phyloP scores from a whole-genome alignment of 2,888 invertebrate species.

The Mythimna albipuncta region DNA sequence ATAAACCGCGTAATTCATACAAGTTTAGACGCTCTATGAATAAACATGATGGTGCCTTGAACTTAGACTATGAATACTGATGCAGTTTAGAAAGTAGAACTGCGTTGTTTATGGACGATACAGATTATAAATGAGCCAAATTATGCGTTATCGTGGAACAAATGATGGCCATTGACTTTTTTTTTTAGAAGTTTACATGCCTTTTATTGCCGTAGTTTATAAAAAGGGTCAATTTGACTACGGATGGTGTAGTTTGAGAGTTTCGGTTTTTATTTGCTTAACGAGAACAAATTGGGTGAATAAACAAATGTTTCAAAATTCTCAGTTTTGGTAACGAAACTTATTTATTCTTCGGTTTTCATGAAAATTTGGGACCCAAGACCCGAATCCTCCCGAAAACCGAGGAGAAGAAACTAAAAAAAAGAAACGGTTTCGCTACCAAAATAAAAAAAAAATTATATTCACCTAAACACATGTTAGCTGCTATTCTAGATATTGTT shows the following conservation, averaged over 20 bases:
- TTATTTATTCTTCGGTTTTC: too few species aligned
- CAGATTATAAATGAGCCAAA: constrained; percentile 39
- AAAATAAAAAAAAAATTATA: too few species aligned
- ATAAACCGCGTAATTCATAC: constrained; percentile 35
- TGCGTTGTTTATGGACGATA: constrained; percentile 50
- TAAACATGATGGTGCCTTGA: constrained; percentile 59
- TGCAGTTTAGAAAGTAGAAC: constrained; percentile 58
- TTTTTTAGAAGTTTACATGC: constrained; percentile 22
- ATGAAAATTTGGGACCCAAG: too few species aligned
- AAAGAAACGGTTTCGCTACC: too few species aligned
- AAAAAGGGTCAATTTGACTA: constrained; percentile 23
- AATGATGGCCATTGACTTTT: constrained; percentile 42
- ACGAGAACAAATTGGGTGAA: neutral
- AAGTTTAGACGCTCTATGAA: constrained; percentile 29
- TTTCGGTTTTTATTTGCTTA: neutral
- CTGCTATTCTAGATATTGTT: neutral
- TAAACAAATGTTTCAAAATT: neutral
- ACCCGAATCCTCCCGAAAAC: too few species aligned
- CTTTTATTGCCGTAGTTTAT: constrained; percentile 36
- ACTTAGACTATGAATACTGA: constrained; percentile 53
- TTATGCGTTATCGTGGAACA: constrained; percentile 43
- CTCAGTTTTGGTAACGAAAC: too few species aligned
- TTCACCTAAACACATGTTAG: neutral
- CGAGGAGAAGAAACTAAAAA: too few species aligned
- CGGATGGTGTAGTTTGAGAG: neutral